Base-by-base conservation (phyloP, 2,113 vertebrate species). In the Dicaeum eximium region DNA sequence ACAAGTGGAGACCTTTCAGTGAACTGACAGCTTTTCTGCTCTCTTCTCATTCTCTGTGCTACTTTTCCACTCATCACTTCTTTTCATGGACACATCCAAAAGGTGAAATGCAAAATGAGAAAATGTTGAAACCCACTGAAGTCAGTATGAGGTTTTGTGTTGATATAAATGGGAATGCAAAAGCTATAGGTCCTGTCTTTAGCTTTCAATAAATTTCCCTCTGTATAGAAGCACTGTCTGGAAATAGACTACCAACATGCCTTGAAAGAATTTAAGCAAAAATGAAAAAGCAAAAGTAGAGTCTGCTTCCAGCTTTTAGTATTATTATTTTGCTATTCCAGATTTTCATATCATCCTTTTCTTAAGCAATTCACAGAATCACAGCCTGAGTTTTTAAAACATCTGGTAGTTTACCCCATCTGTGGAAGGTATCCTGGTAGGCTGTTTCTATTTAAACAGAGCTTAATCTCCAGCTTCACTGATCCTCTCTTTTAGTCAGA, bases 391-490 rank as follows among this genome's bases (percentile, higher is more conserved):
- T 51, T 94, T 96, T 79, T 79, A 25, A 83, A 91, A 75, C 53
- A 50, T 6, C 65, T 91, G 4, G 66, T 92, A 38, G 38, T 38
- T 38, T 38, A 38, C 38, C 38, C 38, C 3, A 1, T 74, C 93
- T 65, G 81, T 95, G 78, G 72, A 77, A 93, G 69, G 40, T 70
- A 69, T 81, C 40, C 35, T 60, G 48, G 40, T 81, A 48, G 70
- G 60, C 67, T 94, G 38, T 38, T 89, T 86, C 81, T 90, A 2
- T 80, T 69, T 61, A 80, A 97, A 85, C 51, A 48, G 47, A 47
- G 79, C 82, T 97, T 98, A 81, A 96, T 96, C 96, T 97, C 96
- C 77, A 92, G 42, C 86, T 97, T 82, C 91, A 25, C 62, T 94
- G 95, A 93, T 95, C 80, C 91, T 92, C 53, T 92, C 35, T 86